Conservation (phyloP, 2,888 invertebrate genomes). For the Thymelicus lineola region DNA sequence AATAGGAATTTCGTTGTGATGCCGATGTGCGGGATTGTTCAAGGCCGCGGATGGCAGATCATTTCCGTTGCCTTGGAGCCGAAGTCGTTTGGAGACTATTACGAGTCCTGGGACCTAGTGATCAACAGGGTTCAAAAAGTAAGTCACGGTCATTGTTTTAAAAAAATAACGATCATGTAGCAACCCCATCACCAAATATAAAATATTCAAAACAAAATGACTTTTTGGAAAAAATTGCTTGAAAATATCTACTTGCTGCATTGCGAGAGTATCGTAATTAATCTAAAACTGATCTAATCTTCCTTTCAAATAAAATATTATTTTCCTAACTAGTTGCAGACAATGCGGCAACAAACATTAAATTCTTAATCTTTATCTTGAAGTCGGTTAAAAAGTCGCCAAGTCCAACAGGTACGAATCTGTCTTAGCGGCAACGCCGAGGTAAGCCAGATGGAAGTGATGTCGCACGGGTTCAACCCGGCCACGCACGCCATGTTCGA, state of each 20-base stretch:
- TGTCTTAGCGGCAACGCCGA: slow-evolving; percentile 72
- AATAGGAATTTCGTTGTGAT: slow-evolving; percentile 70
- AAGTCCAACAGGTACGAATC: slow-evolving; percentile 58
- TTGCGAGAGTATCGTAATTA: no score
- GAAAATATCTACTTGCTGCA: no score
- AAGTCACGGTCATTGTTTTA: slow-evolving; percentile 36
- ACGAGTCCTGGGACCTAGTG: slow-evolving; percentile 73
- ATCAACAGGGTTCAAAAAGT: slow-evolving; percentile 74
- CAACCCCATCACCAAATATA: no score
- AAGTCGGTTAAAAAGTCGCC: no score
- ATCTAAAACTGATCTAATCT: no score
- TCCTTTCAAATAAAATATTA: no score
- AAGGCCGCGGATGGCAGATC: slow-evolving; percentile 76
- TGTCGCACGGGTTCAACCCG: slow-evolving; percentile 75
- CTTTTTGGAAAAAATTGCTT: no score
- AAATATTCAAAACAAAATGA: no score
- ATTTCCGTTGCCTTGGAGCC: slow-evolving; percentile 77
- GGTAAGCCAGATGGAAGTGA: slow-evolving; percentile 67
- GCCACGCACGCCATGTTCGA: slow-evolving; percentile 70
- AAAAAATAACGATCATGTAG: no score
- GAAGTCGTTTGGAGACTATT: slow-evolving; percentile 67
- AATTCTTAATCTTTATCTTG: no score
- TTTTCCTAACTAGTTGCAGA: no score
- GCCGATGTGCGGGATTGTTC: slow-evolving; percentile 77
- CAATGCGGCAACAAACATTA: no score